Evolutionary conservation across 2,797 vertebrate species (phyloP).

Genomic region (Coccyzus lansbergi): DNA sequence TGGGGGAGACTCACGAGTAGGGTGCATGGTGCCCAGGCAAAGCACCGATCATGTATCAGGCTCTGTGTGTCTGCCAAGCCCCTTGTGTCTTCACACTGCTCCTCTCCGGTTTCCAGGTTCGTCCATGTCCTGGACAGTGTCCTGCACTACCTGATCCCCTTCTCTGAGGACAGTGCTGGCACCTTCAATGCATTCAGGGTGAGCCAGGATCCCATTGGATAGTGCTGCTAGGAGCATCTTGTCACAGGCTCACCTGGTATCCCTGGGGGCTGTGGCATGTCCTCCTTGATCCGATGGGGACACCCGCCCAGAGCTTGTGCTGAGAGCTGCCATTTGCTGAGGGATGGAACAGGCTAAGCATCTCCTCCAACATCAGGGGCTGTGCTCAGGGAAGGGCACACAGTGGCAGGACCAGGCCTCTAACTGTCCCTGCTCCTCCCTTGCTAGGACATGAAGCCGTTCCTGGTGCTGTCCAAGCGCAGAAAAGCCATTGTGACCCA

Average conservation of each 20-base stretch:
- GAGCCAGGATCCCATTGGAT: slow-evolving; percentile 6
- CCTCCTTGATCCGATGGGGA: not conserved
- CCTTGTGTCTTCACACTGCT: not conserved
- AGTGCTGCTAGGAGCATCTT: not conserved
- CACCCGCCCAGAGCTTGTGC: not conserved
- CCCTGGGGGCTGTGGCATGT: not conserved
- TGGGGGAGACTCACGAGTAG: not conserved
- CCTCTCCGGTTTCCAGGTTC: slow-evolving; percentile 79
- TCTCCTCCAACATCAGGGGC: accelerated
- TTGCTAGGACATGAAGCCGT: slow-evolving; percentile 90
- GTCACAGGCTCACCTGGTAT: not conserved
- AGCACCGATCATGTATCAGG: accelerated
- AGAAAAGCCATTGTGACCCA: slow-evolving; percentile 87
- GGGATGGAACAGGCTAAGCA: not conserved
- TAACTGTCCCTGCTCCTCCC: not conserved
- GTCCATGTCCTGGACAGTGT: slow-evolving; percentile 90
- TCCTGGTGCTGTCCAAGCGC: slow-evolving; percentile 90
- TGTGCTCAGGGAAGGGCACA: not conserved
- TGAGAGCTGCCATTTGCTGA: not conserved
- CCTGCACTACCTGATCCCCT: slow-evolving; percentile 88
- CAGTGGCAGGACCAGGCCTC: not conserved
- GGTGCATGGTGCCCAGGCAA: not conserved
- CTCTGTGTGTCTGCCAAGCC: not conserved
- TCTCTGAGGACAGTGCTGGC: slow-evolving; percentile 89
- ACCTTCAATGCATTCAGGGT: slow-evolving; percentile 94